Percentiles rank a stretch among this genome's conserved stretches.
Evolutionary conservation across 2,888 invertebrate species (phyloP).

Genomic region (Eueremaeus valkanovi): DNA sequence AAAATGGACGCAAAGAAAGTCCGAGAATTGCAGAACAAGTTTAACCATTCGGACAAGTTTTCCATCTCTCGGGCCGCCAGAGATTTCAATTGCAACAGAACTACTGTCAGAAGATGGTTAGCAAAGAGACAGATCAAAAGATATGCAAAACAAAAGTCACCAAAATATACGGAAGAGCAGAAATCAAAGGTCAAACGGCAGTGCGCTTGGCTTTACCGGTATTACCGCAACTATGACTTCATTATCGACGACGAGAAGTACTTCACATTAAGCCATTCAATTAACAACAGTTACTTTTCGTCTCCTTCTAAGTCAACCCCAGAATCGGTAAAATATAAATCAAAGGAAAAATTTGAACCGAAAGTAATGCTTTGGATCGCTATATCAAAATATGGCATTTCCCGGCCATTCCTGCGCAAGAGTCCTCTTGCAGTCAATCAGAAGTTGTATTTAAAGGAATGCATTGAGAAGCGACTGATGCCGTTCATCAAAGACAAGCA

Average conservation of each 20-base stretch:
- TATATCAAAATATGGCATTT: not conserved
- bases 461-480: not conserved
- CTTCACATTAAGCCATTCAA: not conserved
- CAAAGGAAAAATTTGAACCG: slow-evolving; percentile 2
- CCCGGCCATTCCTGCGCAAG: not conserved
- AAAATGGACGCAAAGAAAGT: not conserved
- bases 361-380: not conserved
- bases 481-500: not conserved
- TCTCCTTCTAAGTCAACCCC: not conserved
- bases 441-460: not conserved
- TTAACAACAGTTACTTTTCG: not conserved
- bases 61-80: not conserved
- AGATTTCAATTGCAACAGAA: not conserved
- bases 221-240: not conserved
- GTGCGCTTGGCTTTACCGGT: not conserved
- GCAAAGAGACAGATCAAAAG: not conserved
- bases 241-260: not conserved
- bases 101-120: not conserved
- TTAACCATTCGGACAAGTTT: not conserved
- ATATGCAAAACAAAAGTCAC: not conserved
- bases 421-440: not conserved
- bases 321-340: not conserved
- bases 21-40: not conserved
- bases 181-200: not conserved
- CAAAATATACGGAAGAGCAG: slow-evolving; percentile 2